A percentile compares a stretch with the other conserved stretches of the same genome.
These are phyloP conservation scores for Ophion costatus DNA, from an alignment of 2,888 invertebrate genomes.

Conservation along the genomic window DNA sequence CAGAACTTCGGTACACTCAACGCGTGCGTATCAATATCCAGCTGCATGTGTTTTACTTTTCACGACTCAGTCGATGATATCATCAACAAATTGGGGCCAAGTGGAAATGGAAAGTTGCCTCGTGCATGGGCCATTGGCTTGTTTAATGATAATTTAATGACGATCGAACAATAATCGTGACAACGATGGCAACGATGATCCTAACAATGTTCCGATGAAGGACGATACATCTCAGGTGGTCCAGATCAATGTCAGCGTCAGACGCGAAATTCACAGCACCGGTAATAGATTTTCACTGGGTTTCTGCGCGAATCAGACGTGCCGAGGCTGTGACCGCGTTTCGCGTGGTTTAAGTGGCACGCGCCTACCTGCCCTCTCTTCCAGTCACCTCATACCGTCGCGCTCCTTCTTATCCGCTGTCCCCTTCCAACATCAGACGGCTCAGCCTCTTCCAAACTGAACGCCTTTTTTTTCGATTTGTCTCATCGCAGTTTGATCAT, in stretches of 20 bases:
- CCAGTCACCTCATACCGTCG: slow-evolving; percentile 54
- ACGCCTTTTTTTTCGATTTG: slow-evolving; percentile 31
- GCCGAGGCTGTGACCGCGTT: slow-evolving; percentile 83
- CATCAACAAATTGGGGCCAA: background rate
- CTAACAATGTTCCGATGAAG: background rate
- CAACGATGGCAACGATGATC: background rate
- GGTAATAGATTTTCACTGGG: slow-evolving; percentile 55
- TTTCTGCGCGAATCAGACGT: slow-evolving; percentile 76
- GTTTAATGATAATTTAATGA: background rate
- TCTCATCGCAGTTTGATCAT: slow-evolving; percentile 2
- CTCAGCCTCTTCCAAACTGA: slow-evolving; percentile 22
- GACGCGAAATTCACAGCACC: slow-evolving; percentile 31
- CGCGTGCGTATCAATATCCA: background rate
- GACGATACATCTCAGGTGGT: background rate
- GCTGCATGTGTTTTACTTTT: background rate
- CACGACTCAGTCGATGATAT: background rate
- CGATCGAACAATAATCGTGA: background rate
- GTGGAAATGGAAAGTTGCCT: background rate
- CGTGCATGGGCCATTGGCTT: background rate
- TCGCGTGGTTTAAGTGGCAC: slow-evolving; percentile 82
- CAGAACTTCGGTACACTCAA: background rate
- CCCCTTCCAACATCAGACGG: slow-evolving; percentile 44
- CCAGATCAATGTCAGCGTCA: slow-evolving; percentile 13
- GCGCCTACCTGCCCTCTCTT: slow-evolving; percentile 79
- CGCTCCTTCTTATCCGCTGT: slow-evolving; percentile 51